These are phyloP conservation scores for Drosophila sp. DNA, from an alignment of 1,140 invertebrate species.

Conservation along the genomic window DNA sequence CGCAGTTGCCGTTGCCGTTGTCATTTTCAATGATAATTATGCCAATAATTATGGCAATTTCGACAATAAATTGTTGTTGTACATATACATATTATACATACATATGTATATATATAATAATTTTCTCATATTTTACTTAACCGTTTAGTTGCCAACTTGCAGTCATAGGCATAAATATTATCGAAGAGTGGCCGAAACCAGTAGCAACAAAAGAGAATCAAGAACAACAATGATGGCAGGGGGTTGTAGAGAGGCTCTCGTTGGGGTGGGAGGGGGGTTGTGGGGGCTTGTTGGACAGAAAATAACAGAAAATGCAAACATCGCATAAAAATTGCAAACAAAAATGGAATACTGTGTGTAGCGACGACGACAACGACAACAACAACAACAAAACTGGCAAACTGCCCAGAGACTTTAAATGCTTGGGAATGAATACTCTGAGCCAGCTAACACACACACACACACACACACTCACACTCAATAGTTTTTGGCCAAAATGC, in stretches of 20 bases:
- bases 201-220: conserved; percentile 2
- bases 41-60: conserved; percentile 76
- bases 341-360: conserved; percentile 21
- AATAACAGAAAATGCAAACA: conserved; percentile 35
- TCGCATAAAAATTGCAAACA: conserved; percentile 47
- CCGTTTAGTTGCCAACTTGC: conserved; percentile 33
- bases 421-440: conserved; percentile 10
- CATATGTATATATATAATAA: not conserved
- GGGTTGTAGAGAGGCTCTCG: no score
- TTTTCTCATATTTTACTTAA: conserved; percentile 21
- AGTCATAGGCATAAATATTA: conserved; percentile 52
- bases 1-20: not conserved
- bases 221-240: not conserved
- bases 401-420: conserved; percentile 32
- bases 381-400: conserved; percentile 31
- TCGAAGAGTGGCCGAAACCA: conserved; percentile 40
- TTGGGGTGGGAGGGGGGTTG: no score
- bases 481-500: conserved; percentile 3
- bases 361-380: not conserved
- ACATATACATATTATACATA: conserved; percentile 63
- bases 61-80: conserved; percentile 39
- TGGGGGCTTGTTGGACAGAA: not conserved
- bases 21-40: conserved; percentile 55
- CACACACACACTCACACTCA: not conserved
- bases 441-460: not conserved